Conservation (phyloP, 2,888 invertebrate genomes). For the Epinotia demarniana region DNA sequence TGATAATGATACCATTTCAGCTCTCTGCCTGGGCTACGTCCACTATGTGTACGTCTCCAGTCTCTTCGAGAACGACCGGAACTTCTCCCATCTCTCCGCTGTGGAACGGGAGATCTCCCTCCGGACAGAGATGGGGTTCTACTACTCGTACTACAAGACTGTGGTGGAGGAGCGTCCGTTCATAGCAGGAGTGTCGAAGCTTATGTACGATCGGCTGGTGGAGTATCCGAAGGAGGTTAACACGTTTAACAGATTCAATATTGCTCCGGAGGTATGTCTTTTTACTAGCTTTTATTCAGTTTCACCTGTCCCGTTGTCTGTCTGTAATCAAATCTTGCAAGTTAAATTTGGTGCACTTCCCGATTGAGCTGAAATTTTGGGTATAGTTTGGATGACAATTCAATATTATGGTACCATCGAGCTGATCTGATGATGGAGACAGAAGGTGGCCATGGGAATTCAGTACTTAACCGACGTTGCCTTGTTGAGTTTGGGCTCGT, state of each 20-base stretch:
- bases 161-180: slow-evolving; percentile 88
- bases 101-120: slow-evolving; percentile 94
- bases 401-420: no score
- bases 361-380: no score
- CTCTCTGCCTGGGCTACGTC: slow-evolving; percentile 83
- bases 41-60: slow-evolving; percentile 88
- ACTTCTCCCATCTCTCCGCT: slow-evolving; percentile 93
- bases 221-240: slow-evolving; percentile 93
- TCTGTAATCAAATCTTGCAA: no score
- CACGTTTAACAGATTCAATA: slow-evolving; percentile 91
- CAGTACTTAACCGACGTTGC: no score
- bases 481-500: no score
- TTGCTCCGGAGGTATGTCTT: slow-evolving; percentile 91
- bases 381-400: no score
- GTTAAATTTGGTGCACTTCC: no score
- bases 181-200: slow-evolving; percentile 84
- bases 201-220: slow-evolving; percentile 90
- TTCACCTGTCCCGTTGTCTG: no score
- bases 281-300: no score
- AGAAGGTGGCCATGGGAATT: no score
- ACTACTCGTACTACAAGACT: slow-evolving; percentile 95
- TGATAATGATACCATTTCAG: slow-evolving; percentile 67
- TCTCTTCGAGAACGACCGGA: slow-evolving; percentile 92
- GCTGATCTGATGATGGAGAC: no score
- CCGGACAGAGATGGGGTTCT: slow-evolving; percentile 94